A percentile compares a stretch with the other conserved stretches of the same genome.
Conservation (phyloP, 1,140 invertebrate genomes). For the Drosophila guanche region DNA sequence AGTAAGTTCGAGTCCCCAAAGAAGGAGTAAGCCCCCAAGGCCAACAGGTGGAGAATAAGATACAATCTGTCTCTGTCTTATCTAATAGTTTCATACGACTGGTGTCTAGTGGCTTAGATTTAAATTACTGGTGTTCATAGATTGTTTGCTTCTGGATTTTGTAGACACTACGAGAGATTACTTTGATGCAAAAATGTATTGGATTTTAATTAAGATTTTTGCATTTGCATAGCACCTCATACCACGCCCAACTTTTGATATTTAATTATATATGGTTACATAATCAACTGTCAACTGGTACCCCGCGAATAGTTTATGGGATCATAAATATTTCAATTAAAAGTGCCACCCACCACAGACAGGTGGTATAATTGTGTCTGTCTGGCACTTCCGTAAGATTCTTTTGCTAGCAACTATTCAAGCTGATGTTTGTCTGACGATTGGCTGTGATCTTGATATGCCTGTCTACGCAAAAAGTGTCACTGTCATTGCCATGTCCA, state of each 20-base stretch:
- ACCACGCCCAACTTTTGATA: conserved; percentile 29
- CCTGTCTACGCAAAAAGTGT: conserved; percentile 30
- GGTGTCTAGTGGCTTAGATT: no score
- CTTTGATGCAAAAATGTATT: no score
- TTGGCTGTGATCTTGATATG: conserved; percentile 29
- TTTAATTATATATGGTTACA: not conserved
- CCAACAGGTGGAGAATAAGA: not conserved
- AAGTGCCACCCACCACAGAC: conserved; percentile 32
- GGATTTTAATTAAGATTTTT: conserved; percentile 46
- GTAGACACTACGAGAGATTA: no score
- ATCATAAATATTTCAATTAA: conserved; percentile 32
- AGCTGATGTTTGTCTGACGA: conserved; percentile 24
- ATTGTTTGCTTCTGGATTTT: conserved; percentile 1
- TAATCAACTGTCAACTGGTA: conserved; percentile 2
- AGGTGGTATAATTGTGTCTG: conserved; percentile 4
- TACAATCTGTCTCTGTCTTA: not conserved
- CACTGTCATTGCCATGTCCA: conserved; percentile 60
- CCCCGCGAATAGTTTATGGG: conserved; percentile 64
- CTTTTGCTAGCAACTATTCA: conserved; percentile 49
- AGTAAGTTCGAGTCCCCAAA: not conserved
- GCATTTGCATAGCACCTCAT: conserved; percentile 49
- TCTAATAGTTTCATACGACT: no score
- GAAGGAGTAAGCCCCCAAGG: not conserved
- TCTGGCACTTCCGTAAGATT: conserved; percentile 56
- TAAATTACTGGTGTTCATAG: no score